phyloP scores from a whole-genome alignment of 1,140 invertebrate genomes.

The Streblospio benedicti region DNA sequence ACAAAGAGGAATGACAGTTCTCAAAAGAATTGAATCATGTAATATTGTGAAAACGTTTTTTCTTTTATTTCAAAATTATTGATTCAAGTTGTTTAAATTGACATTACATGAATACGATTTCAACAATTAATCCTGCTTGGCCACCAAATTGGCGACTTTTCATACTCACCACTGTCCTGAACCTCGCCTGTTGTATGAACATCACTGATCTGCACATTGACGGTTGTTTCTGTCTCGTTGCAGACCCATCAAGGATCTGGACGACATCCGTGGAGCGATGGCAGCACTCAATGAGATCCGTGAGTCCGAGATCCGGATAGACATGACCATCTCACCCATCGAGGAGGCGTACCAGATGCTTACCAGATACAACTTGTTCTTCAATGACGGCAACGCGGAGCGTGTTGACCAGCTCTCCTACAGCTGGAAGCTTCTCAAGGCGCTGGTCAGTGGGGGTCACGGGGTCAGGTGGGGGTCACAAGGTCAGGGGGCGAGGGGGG shows the following conservation, averaged over 20 bases:
- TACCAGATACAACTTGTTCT: slow-evolving; percentile 73
- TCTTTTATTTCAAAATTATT: too few species aligned
- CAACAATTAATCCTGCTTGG: slow-evolving; percentile 69
- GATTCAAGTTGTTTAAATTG: too few species aligned
- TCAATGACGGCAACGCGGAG: slow-evolving; percentile 83
- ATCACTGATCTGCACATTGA: slow-evolving; percentile 71
- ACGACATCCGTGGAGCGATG: slow-evolving; percentile 88
- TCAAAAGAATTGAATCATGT: too few species aligned
- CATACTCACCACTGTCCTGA: too few species aligned
- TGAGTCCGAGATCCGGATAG: slow-evolving; percentile 90
- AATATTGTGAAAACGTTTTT: too few species aligned
- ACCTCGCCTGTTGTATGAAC: too few species aligned
- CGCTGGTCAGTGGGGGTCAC: slow-evolving; percentile 48
- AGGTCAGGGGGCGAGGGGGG: too few species aligned
- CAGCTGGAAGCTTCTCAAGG: slow-evolving; percentile 73
- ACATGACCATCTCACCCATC: slow-evolving; percentile 83
- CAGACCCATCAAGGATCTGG: slow-evolving; percentile 77
- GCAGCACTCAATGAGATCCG: slow-evolving; percentile 83
- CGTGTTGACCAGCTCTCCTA: slow-evolving; percentile 83
- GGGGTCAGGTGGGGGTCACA: too few species aligned
- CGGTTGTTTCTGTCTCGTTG: too few species aligned
- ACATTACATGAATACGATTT: too few species aligned
- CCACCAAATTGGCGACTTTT: slow-evolving; percentile 75
- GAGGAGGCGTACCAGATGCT: slow-evolving; percentile 91
- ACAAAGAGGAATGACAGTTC: too few species aligned